Conservation (phyloP, 1,140 invertebrate species). For the Orius laevigatus region DNA sequence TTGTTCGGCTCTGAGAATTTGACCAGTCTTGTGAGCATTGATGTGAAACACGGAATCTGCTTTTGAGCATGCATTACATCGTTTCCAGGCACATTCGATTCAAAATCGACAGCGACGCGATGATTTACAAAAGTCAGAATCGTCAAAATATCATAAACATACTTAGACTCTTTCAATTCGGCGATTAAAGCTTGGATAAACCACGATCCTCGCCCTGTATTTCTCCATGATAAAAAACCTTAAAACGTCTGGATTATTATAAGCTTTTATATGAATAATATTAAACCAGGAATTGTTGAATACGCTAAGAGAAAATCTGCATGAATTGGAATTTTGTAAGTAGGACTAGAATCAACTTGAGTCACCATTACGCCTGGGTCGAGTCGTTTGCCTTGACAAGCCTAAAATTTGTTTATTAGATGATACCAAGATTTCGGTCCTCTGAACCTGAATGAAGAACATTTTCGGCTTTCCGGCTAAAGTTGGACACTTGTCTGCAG, state of each 20-base stretch:
- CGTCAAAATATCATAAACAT: slow-evolving; percentile 62
- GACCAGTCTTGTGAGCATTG: slow-evolving; percentile 75
- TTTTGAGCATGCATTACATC: slow-evolving; percentile 75
- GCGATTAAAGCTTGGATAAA: slow-evolving; percentile 83
- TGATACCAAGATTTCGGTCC: no score
- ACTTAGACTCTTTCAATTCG: slow-evolving; percentile 55
- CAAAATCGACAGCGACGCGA: slow-evolving; percentile 72
- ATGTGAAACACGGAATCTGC: slow-evolving; percentile 88
- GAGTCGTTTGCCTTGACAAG: slow-evolving; percentile 74
- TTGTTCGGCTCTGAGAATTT: slow-evolving; percentile 32
- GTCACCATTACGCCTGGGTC: slow-evolving; percentile 55
- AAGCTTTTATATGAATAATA: background rate
- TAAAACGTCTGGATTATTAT: slow-evolving; percentile 13
- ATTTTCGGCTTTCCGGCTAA: slow-evolving; percentile 90
- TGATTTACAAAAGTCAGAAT: slow-evolving; percentile 78
- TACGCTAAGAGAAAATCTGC: slow-evolving; percentile 90
- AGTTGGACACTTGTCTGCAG: slow-evolving; percentile 65
- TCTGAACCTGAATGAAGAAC: slow-evolving; percentile 70
- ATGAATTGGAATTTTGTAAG: slow-evolving; percentile 75
- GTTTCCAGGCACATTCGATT: slow-evolving; percentile 72
- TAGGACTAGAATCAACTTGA: slow-evolving; percentile 52
- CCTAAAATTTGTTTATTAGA: slow-evolving; percentile 33
- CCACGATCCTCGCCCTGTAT: slow-evolving; percentile 77
- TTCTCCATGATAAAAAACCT: slow-evolving; percentile 93
- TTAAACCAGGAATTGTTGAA: slow-evolving; percentile 74